Conservation (phyloP, 2,888 invertebrate species). For the Ornithoptera priamus region DNA sequence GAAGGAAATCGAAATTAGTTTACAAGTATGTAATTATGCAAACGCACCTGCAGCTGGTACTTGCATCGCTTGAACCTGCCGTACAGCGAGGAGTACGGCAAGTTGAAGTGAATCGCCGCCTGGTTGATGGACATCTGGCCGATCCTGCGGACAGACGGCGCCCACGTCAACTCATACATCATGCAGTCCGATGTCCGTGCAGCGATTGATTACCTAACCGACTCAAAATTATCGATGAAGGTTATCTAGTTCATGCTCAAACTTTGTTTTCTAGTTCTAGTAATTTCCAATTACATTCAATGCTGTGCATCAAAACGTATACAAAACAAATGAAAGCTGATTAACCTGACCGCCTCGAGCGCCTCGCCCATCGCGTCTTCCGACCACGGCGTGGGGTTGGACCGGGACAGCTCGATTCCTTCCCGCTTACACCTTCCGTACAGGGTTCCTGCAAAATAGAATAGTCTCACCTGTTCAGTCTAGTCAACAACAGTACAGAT, state of each 20-base stretch:
- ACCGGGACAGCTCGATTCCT: slow-evolving; percentile 92
- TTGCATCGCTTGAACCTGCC: slow-evolving; percentile 93
- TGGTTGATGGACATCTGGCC: slow-evolving; percentile 97
- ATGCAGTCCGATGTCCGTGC: too few species aligned
- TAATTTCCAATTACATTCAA: too few species aligned
- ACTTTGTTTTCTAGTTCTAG: too few species aligned
- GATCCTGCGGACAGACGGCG: slow-evolving; percentile 74
- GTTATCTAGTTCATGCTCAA: too few species aligned
- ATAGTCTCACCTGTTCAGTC: too few species aligned
- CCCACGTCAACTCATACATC: too few species aligned
- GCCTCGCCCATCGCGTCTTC: slow-evolving; percentile 96
- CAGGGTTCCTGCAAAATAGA: slow-evolving; percentile 81
- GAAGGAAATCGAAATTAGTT: too few species aligned
- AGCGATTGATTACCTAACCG: too few species aligned
- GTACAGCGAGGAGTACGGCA: slow-evolving; percentile 94
- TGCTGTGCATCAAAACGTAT: too few species aligned
- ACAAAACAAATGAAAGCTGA: neutral
- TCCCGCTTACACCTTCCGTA: slow-evolving; percentile 94
- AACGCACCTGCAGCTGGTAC: slow-evolving; percentile 81
- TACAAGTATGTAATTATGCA: too few species aligned
- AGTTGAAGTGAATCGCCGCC: slow-evolving; percentile 94
- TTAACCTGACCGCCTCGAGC: slow-evolving; percentile 90
- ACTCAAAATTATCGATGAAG: too few species aligned
- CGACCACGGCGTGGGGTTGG: slow-evolving; percentile 96
- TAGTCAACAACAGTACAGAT: too few species aligned